phyloP scores from a whole-genome alignment of 2,113 vertebrate genomes.

The Dascyllus trimaculatus region DNA sequence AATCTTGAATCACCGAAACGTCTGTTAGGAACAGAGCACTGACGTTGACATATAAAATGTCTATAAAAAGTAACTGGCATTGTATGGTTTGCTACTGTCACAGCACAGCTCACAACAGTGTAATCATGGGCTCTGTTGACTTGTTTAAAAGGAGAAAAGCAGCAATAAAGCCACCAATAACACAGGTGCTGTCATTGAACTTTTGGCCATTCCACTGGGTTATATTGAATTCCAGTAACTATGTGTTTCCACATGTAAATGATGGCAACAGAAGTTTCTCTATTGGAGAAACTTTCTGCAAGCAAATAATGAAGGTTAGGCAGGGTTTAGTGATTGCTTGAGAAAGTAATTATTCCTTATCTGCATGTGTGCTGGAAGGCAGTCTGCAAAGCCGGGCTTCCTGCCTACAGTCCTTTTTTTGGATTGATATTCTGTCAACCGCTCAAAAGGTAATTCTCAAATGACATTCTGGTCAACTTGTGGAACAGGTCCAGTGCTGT shows the following conservation, averaged over 20 bases:
- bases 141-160: constrained; percentile 3
- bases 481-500: constrained; percentile 24
- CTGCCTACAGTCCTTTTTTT: constrained; percentile 2
- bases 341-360: constrained; percentile 83
- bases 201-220: constrained; percentile 34
- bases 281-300: constrained; percentile 58
- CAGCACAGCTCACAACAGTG: constrained; percentile 29
- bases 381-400: constrained; percentile 10
- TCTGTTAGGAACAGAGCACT: constrained; percentile 18
- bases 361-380: constrained; percentile 47
- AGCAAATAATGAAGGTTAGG: constrained; percentile 61
- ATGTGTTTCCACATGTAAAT: constrained; percentile 44
- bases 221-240: constrained; percentile 65
- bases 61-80: constrained; percentile 36
- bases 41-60: constrained; percentile 58
- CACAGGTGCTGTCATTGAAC: constrained; percentile 47
- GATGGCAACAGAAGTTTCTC: constrained; percentile 35
- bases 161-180: constrained; percentile 7
- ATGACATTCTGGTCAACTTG: constrained; percentile 35
- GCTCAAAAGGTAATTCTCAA: constrained; percentile 42
- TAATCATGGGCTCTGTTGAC: constrained; percentile 32
- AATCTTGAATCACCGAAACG: constrained; percentile 17
- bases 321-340: constrained; percentile 55
- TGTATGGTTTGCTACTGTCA: constrained; percentile 25
- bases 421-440: constrained; percentile 56